Base-by-base conservation (phyloP, 2,888 invertebrate species). In the Craniophora ligustri region DNA sequence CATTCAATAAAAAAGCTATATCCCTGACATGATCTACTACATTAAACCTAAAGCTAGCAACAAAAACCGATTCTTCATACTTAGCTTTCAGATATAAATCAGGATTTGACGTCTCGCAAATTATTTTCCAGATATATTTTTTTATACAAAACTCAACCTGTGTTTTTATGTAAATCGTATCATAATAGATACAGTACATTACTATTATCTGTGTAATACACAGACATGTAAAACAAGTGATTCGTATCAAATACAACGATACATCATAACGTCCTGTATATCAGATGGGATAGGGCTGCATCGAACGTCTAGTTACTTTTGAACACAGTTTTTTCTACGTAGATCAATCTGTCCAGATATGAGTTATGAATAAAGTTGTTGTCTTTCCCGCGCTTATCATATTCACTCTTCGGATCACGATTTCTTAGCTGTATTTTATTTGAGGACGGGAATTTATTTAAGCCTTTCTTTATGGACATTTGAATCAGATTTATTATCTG, bases 181-280 rank as follows among this genome's bases (percentile, higher is more conserved):
- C 68, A 64, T 66, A 68, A 75, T 67, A 76, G 56, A 75, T 67
- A 63, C 69, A 65, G 40, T 47, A 70, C 68, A 67, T 72, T 68
- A 73, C 60, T 76, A 69, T 72, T 77, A 80, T 81, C 74, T 67
- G 45, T 63, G 68, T 65, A 68, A 62, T 58, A 63, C 56, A 67
- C 70, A 74, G 76, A 81, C 82, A 78, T 76, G 81, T 76, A 75
- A 74, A 74, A 49, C 68, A 72, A 76, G 63, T 66, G 86, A 87
- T 87, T 86, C 76, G 76, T 78, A 86, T 88, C 86, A 82, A 75
- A 79, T 79, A 82, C 75, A 81, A 84, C 80, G 79, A 88, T 86
- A 83, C 80, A 84, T 86, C 85, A 85, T 81, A 85, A 83, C 78
- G 80, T 65, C 80, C 83, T 82, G 80, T 78, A 75, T 72, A 72